Evolutionary conservation across 2,797 vertebrate species (phyloP).

Genomic region (Ptychadena robeensis): DNA sequence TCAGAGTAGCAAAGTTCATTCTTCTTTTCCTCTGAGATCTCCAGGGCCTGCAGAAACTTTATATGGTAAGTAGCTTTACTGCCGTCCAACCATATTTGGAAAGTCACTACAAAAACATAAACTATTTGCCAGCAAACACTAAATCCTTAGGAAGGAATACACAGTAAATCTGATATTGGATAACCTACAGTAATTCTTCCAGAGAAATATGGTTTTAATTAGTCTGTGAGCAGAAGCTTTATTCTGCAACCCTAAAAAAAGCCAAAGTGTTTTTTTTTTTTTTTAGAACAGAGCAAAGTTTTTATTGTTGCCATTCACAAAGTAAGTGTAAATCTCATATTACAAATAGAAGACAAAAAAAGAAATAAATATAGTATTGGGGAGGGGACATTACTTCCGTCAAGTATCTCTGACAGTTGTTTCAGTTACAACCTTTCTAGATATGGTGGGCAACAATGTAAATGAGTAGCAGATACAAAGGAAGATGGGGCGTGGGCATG

Average conservation of each 20-base stretch:
- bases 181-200: not conserved
- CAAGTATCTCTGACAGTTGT: too few species aligned
- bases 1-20: not conserved
- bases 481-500: too few species aligned
- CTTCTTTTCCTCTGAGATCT: not conserved
- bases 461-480: too few species aligned
- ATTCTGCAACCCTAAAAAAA: not conserved
- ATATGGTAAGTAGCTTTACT: not conserved
- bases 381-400: too few species aligned
- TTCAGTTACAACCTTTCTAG: too few species aligned
- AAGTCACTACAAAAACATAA: not conserved
- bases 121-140: not conserved
- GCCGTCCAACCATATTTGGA: not conserved
- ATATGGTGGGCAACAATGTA: too few species aligned
- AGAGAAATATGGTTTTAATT: not conserved
- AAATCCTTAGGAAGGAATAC: not conserved
- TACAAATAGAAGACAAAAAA: too few species aligned
- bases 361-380: too few species aligned
- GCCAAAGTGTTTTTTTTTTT: not conserved
- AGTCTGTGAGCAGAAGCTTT: not conserved
- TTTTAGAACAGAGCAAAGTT: not conserved
- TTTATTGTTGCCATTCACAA: too few species aligned
- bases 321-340: too few species aligned
- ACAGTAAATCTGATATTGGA: not conserved
- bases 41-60: not conserved